Base-by-base conservation (phyloP, 1,140 invertebrate species). In the Rhysida immarginata region DNA sequence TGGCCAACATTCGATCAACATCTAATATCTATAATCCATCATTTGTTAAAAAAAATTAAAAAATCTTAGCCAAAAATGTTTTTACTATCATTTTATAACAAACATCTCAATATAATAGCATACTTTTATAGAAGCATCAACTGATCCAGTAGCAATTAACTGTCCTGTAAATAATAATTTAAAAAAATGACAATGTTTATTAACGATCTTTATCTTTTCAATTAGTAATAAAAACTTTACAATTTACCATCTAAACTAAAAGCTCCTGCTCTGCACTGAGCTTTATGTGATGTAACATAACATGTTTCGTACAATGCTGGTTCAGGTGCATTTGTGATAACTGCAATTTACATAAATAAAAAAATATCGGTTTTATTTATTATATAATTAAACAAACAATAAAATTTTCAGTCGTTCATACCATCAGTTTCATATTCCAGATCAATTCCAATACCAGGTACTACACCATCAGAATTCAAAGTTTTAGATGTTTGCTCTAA, bases 231-330 rank as follows among this genome's bases (percentile, higher is more conserved):
- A 35, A 35, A 35, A 35, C 5, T 16, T 35, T 8, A 35, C 29
- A 35, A 8, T 35, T 57, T 60, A 73, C 77, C 96, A 75, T 96
- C 93, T 8, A 78, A 73, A 60, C 90, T 96, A 68, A 99, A 99
- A 25, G 90, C 91, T 16, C 92, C 94, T 1, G 92, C 85, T 55
- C 94, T 74, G 65, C 95, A 98, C 56, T 92, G 84, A 57, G 87
- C 93, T 74, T 99, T 99, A 68, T 99, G 96, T 2, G 93, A 93
- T 2, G 96, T 99, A 0, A 99, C 92, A 70, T 99, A 99, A 1
- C 93, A 94, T 0, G 96, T 99, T 74, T 99, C 95, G 70, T 98
- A 99, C 14, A 88, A 79, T 0, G 91, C 89, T 24, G 91, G 90
- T 67, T 95, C 92, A 0, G 94, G 90, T 0, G 94, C 93, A 35